Conservation (phyloP, 92 coral and sea anemone species). For the Phenganax subtilis region DNA sequence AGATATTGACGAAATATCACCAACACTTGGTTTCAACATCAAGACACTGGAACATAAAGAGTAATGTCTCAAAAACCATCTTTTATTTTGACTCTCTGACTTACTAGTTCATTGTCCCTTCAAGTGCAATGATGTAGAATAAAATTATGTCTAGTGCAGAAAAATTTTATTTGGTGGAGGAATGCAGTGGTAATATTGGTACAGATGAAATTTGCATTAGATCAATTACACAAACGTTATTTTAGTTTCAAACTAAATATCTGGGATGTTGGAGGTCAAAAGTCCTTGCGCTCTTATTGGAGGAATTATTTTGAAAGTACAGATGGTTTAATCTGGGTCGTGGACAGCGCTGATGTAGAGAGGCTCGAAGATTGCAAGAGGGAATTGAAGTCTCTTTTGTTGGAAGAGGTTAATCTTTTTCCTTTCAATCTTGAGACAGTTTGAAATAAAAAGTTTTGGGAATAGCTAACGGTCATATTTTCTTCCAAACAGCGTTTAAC, state of each 20-base stretch:
- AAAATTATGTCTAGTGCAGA: neutral
- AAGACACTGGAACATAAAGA: slow-evolving; percentile 89
- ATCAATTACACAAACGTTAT: neutral
- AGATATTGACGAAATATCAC: slow-evolving; percentile 86
- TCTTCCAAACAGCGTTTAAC: slow-evolving; percentile 59
- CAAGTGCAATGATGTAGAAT: no score
- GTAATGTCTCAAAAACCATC: slow-evolving; percentile 34
- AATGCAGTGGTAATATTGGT: neutral
- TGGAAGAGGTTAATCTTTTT: slow-evolving; percentile 68
- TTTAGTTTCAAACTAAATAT: slow-evolving; percentile 84
- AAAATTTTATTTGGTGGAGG: neutral
- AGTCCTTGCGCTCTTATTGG: slow-evolving; percentile 94
- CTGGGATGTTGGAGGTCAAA: slow-evolving; percentile 99
- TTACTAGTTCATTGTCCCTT: no score
- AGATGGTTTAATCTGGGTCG: slow-evolving; percentile 99
- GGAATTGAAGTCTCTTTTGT: slow-evolving; percentile 71
- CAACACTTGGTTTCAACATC: slow-evolving; percentile 94
- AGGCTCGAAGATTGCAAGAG: slow-evolving; percentile 70
- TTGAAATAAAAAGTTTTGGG: neutral
- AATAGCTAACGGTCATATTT: neutral
- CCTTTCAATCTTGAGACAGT: neutral
- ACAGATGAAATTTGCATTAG: no score
- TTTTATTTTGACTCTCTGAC: neutral
- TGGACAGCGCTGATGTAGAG: slow-evolving; percentile 88
- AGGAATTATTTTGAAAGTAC: slow-evolving; percentile 99